Base-by-base conservation (phyloP, 2,113 vertebrate genomes). In the Notothenia coriiceps region DNA sequence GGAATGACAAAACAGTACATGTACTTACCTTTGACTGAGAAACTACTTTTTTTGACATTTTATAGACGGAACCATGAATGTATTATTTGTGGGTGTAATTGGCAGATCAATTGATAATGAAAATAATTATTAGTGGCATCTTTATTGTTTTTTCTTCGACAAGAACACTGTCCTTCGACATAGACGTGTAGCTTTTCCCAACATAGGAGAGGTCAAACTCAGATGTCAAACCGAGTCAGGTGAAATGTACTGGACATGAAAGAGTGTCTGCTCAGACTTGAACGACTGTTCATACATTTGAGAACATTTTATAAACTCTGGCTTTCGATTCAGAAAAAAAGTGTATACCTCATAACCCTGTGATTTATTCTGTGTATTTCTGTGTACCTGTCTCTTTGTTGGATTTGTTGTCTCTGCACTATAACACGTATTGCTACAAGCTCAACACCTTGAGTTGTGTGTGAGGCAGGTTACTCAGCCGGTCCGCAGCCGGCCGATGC, bases 401-500 rank as follows among this genome's bases (percentile, higher is more conserved):
- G 49, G 56, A 66, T 61, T 59, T 15, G 15, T 60, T 70, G 59
- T 69, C 52, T 76, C 54, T 84, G 54, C 33, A 79, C 64, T 74
- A 11, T 40, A 35, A 56, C 70, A 56, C 47, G 43, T 59, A 59
- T 55, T 46, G 60, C 83, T 74, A 55, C 40, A 3, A 70, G 64
- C 66, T 76, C 60, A 60, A 29, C 29, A 61, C 83, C 9, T 10
- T 62, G 79, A 47, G 76, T 70, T 90, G 79, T 57, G 13, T 86
- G 69, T 83, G 71, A 79, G 70, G 74, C 72, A 67, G 79, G 70
- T 86, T 76, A 64, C 81, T 78, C 80, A n/a, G 72, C 35, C 77
- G 74, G 77, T 88, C 74, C 81, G 80, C 85, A 76, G 63, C 74
- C 80, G 70, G 56, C 46, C 59, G 40, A 46, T 77, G 85, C 72